Evolutionary conservation across 2,888 invertebrate species (phyloP).

Genomic region (Pediacus dermestoides): DNA sequence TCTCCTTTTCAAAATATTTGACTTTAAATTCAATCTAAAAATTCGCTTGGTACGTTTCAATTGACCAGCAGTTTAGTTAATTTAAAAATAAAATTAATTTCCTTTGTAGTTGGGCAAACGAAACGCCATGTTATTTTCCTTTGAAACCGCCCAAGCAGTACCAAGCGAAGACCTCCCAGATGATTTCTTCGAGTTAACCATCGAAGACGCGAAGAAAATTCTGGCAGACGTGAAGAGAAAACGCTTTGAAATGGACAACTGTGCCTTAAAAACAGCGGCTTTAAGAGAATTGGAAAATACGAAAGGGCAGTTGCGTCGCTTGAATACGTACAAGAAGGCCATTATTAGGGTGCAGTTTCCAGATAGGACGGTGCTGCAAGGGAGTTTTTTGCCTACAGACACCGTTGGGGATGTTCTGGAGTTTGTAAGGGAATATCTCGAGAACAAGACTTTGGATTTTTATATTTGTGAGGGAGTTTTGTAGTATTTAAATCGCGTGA

Average conservation of each 20-base stretch:
- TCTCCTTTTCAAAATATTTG: no score
- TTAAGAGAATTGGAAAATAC: constrained; percentile 59
- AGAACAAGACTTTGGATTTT: constrained; percentile 64
- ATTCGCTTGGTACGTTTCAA: no score
- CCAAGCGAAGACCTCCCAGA: constrained; percentile 74
- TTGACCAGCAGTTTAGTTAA: no score
- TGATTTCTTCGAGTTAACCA: constrained; percentile 83
- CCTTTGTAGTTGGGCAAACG: constrained; percentile 67
- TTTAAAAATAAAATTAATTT: not conserved
- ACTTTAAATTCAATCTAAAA: no score
- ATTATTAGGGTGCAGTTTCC: constrained; percentile 86
- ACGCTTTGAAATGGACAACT: constrained; percentile 63
- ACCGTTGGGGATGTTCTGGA: constrained; percentile 66
- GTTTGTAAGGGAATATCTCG: constrained; percentile 71
- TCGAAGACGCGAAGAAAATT: constrained; percentile 75
- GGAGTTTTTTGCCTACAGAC: constrained; percentile 75
- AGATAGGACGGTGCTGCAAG: constrained; percentile 81
- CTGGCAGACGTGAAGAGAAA: constrained; percentile 69
- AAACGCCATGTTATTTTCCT: constrained; percentile 70
- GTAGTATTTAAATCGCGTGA: not conserved
- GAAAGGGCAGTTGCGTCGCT: constrained; percentile 55
- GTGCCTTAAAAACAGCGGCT: constrained; percentile 67
- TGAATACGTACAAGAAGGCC: constrained; percentile 69
- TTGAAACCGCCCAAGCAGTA: constrained; percentile 59
- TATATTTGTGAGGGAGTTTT: constrained; percentile 68